Percentiles rank a stretch among this genome's conserved stretches.
Evolutionary conservation across 1,140 invertebrate species (phyloP).

Genomic region (Bombus vancouverensis): DNA sequence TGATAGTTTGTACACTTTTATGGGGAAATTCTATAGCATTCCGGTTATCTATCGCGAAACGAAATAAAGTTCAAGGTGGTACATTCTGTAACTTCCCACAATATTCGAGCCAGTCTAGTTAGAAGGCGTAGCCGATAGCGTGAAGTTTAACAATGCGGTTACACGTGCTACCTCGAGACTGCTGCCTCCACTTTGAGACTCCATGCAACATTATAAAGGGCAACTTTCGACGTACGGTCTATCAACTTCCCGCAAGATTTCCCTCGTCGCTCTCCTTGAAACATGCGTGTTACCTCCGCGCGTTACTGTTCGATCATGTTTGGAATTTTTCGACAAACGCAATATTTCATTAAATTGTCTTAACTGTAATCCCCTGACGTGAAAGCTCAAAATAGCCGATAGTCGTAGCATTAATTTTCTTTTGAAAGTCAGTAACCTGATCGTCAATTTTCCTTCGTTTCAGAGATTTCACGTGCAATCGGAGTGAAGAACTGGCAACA

Average conservation of each 20-base stretch:
- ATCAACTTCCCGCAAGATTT: constrained; percentile 41
- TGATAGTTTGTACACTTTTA: neutral
- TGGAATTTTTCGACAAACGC: too few relatives aligned
- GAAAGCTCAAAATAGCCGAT: too few relatives aligned
- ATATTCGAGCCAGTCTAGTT: constrained; percentile 1
- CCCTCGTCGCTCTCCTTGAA: neutral
- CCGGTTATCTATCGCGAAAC: neutral
- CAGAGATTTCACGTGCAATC: neutral
- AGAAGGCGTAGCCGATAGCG: constrained; percentile 20
- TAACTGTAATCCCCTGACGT: too few relatives aligned
- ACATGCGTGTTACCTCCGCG: neutral
- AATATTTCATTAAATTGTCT: too few relatives aligned
- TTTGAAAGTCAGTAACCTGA: neutral
- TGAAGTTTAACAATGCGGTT: constrained; percentile 64
- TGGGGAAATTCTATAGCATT: neutral
- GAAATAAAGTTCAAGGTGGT: constrained; percentile 3
- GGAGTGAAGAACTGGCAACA: neutral
- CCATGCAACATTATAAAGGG: constrained; percentile 25
- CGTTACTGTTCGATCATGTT: neutral
- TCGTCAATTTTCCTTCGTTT: neutral
- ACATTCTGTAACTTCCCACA: constrained; percentile 6
- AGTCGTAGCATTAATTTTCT: neutral
- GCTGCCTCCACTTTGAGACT: constrained; percentile 37
- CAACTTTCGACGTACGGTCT: constrained; percentile 15
- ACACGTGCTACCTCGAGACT: constrained; percentile 27